Evolutionary conservation across 2,797 vertebrate species (phyloP), one percentile per base, ranked within the genome.

Genomic region (Catamblyrhynchus diadema): DNA sequence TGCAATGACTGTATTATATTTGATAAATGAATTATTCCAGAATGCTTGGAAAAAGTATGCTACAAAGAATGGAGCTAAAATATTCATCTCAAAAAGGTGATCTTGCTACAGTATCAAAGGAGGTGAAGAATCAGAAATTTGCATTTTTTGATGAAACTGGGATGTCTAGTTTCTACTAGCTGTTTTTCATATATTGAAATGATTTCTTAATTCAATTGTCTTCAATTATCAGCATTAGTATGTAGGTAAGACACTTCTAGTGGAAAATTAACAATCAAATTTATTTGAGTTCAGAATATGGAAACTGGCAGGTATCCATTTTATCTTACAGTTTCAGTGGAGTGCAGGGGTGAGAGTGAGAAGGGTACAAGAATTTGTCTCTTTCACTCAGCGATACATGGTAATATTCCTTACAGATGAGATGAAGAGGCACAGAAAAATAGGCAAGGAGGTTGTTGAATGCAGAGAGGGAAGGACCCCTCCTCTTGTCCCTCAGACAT

Each of bases 41-140:
- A 64, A 61, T 41, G 8, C 16, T 51, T 80, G 42, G 48, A 0
- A 45, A 82, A 86, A 69, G 15, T 41, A 44, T 25, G 19, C 23
- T 67, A 35, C 14, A 21, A 78, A 73, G 81, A 61, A 64, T n/a
- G 42, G 41, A 89, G 87, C 70, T 32, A 4, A 80, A 93, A 86
- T 60, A n/a, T 33, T 85, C 1, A 30, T 44, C 48, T 77, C 54
- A 33, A 41, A 82, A 69, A 86, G 9, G 7, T 70, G 45, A 56
- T 75, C 17, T n/a, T 72, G 6, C 14, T 56, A 14, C 30, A 10
- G 7, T 12, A 57, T 7, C 18, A 80, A 75, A 86, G 50, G 53
- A 5, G 14, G 2, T 39, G 12, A 84, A 78, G 35, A 92, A 61
- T 23, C 4, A 8, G n/a, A 86, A 61, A 75, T 83, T 39, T 47